Conservation (phyloP, 2,888 invertebrate genomes). For the Serripes groenlandicus region DNA sequence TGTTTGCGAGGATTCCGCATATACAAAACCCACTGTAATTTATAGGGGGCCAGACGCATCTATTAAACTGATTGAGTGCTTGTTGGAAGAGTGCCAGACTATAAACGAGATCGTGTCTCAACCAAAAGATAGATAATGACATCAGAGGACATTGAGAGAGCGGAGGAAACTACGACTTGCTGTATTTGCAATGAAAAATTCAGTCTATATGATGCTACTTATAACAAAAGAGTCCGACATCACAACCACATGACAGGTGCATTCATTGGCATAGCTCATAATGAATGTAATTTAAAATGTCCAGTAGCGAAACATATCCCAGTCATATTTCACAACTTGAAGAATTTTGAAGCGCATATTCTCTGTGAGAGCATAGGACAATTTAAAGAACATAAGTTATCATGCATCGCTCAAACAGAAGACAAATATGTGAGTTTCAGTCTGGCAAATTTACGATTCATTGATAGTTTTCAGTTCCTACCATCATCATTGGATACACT, state of each 20-base stretch:
- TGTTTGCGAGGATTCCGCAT: conserved; percentile 15
- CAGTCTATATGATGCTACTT: conserved; percentile 13
- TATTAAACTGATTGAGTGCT: conserved; percentile 13
- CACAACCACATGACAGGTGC: conserved; percentile 23
- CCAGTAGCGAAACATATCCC: conserved; percentile 15
- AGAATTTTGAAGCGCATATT: too few relatives aligned
- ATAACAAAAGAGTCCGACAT: conserved; percentile 6
- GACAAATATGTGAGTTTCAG: conserved; percentile 34
- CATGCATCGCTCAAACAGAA: conserved; percentile 24
- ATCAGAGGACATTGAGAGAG: background rate
- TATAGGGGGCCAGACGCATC: conserved; percentile 16
- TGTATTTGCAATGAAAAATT: conserved; percentile 30
- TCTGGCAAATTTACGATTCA: conserved; percentile 21
- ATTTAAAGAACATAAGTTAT: conserved; percentile 4
- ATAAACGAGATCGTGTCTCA: conserved; percentile 30
- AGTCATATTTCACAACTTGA: too few relatives aligned
- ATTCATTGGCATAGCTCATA: conserved; percentile 25
- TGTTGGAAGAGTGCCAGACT: conserved; percentile 28
- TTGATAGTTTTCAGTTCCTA: conserved; percentile 30
- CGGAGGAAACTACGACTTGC: conserved; percentile 5
- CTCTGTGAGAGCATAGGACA: too few relatives aligned
- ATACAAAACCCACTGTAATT: conserved; percentile 21
- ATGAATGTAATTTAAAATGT: conserved; percentile 30
- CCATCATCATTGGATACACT: too few relatives aligned
- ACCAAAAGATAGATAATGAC: conserved; percentile 26